Evolutionary conservation across 2,888 invertebrate species (phyloP).

Genomic region (Mimas tiliae): DNA sequence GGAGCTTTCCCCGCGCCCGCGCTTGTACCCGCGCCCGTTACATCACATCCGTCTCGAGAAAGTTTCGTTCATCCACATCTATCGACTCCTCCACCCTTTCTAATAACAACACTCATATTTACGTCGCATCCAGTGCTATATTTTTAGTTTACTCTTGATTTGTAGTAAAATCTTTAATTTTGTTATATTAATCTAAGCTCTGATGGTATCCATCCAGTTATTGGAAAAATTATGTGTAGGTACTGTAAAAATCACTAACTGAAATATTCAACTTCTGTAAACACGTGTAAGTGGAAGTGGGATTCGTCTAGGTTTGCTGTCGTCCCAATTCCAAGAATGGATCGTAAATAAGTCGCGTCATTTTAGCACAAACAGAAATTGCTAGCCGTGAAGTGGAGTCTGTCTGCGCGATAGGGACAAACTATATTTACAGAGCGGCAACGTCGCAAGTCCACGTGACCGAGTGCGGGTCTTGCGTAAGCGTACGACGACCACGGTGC

Average conservation of each 20-base stretch:
- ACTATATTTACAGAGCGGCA: conserved; percentile 66
- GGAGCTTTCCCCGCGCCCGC: conserved; percentile 47
- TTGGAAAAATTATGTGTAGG: neutral
- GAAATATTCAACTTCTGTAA: conserved; percentile 43
- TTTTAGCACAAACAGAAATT: conserved; percentile 80
- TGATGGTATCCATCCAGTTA: neutral
- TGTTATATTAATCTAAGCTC: neutral
- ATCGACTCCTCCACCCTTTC: conserved; percentile 36
- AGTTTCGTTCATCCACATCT: conserved; percentile 75
- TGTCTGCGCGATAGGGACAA: conserved; percentile 67
- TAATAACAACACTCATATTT: neutral
- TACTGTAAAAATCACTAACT: neutral
- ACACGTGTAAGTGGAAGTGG: conserved; percentile 36
- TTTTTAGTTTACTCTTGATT: conserved; percentile 21
- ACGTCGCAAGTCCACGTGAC: conserved; percentile 80
- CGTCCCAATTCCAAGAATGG: conserved; percentile 74
- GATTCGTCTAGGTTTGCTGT: conserved; percentile 53
- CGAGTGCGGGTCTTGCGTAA: conserved; percentile 81
- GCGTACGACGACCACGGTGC: conserved; percentile 72
- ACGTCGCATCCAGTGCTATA: neutral
- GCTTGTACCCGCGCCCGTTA: conserved; percentile 65
- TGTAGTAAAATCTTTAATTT: neutral
- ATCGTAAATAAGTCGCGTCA: conserved; percentile 76
- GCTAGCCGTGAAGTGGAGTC: conserved; percentile 67
- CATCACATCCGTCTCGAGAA: conserved; percentile 80